A percentile compares a stretch with the other conserved stretches of the same genome.
These are phyloP conservation scores for Tenthredo notha DNA, from an alignment of 2,888 invertebrate species.

Conservation along the genomic window DNA sequence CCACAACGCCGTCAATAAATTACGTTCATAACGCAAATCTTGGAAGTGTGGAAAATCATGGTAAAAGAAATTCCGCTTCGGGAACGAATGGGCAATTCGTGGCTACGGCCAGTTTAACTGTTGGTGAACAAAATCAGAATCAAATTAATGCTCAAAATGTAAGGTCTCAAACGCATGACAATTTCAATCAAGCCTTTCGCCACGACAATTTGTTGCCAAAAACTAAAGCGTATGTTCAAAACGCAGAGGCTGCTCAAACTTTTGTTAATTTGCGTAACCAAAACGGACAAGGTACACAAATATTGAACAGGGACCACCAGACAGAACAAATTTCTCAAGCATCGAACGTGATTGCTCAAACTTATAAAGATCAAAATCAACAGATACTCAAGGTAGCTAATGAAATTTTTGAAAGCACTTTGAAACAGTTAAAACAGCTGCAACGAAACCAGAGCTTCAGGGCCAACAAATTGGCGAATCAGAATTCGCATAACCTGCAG, in stretches of 20 bases:
- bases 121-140: conserved; percentile 63
- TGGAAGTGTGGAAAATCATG: conserved; percentile 58
- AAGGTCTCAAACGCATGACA: conserved; percentile 61
- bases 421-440: conserved; percentile 69
- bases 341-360: conserved; percentile 41
- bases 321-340: conserved; percentile 39
- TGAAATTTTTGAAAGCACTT: conserved; percentile 67
- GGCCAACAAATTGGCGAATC: conserved; percentile 51
- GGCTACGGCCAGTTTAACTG: conserved; percentile 69
- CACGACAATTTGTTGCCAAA: conserved; percentile 54
- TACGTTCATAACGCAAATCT: conserved; percentile 59
- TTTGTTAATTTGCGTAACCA: conserved; percentile 65
- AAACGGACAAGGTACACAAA: conserved; percentile 59
- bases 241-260: conserved; percentile 68
- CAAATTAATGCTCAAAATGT: conserved; percentile 59
- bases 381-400: conserved; percentile 67
- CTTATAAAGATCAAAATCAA: conserved; percentile 60
- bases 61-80: conserved; percentile 59
- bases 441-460: conserved; percentile 63
- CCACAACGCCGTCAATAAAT: conserved; percentile 58
- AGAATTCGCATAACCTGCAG: conserved; percentile 56
- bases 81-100: conserved; percentile 64
- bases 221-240: conserved; percentile 61
- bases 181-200: conserved; percentile 59
- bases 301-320: conserved; percentile 24